These are phyloP conservation scores for Eulemur macaco DNA, from an alignment of 2,113 vertebrate genomes.

Conservation along the genomic window DNA sequence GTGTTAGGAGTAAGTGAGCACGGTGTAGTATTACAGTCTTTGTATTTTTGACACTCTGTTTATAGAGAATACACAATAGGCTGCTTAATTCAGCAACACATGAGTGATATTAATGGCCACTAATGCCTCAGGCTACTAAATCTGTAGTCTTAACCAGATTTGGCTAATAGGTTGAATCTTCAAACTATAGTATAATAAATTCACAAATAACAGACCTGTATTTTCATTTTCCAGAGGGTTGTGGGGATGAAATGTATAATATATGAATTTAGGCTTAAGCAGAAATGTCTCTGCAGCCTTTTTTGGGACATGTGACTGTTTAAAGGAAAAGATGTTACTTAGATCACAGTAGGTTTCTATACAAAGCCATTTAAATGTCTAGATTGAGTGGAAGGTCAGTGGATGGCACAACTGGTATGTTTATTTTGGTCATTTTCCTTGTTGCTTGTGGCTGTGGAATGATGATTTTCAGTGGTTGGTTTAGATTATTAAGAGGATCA, in stretches of 20 bases:
- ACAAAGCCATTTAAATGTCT: not conserved
- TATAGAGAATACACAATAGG: not conserved
- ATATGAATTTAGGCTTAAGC: not conserved
- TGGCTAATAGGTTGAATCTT: not conserved
- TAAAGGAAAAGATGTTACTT: not conserved
- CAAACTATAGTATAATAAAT: not conserved
- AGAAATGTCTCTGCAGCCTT: not conserved
- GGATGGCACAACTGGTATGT: not conserved
- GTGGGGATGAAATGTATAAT: not conserved
- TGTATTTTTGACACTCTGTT: not conserved
- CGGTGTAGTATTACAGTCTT: not conserved
- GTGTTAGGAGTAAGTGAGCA: not conserved
- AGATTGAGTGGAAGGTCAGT: not conserved
- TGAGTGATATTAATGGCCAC: not conserved
- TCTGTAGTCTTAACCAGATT: not conserved
- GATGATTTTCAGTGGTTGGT: not conserved
- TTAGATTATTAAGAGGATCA: not conserved
- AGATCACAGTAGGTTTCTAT: not conserved
- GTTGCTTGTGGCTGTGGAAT: not conserved
- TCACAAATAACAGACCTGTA: not conserved
- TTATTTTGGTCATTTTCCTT: constrained; percentile 1
- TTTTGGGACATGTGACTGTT: not conserved
- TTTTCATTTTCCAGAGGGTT: not conserved
- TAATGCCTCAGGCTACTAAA: not conserved
- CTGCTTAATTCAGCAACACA: not conserved